Percentiles rank a stretch among this genome's conserved stretches.
These are phyloP conservation scores for Mimumesa dahlbomi DNA, from an alignment of 2,888 invertebrate genomes.

Conservation along the genomic window DNA sequence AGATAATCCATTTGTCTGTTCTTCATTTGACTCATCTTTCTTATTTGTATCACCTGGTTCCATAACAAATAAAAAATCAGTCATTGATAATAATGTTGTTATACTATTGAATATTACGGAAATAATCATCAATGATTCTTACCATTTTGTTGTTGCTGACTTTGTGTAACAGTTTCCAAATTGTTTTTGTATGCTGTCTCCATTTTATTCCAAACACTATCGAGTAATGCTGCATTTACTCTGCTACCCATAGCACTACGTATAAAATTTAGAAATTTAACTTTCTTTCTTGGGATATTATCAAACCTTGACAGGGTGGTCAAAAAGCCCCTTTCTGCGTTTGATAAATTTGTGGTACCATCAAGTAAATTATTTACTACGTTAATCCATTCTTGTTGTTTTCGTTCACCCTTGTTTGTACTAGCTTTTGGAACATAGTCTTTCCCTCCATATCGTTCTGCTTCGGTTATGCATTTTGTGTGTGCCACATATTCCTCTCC, in stretches of 20 bases:
- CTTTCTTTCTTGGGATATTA: conserved; percentile 93
- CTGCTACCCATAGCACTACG: conserved; percentile 83
- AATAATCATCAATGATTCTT: conserved; percentile 6
- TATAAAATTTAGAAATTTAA: conserved; percentile 90
- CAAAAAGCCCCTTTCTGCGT: conserved; percentile 84
- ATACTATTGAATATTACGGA: not conserved
- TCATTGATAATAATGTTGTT: not conserved
- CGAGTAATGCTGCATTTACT: conserved; percentile 83
- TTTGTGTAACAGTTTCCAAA: conserved; percentile 13
- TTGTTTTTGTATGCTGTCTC: conserved; percentile 74
- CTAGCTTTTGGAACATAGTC: conserved; percentile 86
- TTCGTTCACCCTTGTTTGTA: conserved; percentile 91
- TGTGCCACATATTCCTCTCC: conserved; percentile 84
- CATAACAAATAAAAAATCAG: not conserved
- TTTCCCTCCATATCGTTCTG: conserved; percentile 93
- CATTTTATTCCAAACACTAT: conserved; percentile 85
- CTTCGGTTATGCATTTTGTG: conserved; percentile 86
- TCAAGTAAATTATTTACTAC: conserved; percentile 86
- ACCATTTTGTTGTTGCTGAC: conserved; percentile 29
- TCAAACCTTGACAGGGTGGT: conserved; percentile 86
- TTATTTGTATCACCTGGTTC: conserved; percentile 10
- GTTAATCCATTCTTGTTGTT: conserved; percentile 92
- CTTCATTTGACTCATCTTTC: conserved; percentile 1
- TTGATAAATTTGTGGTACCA: conserved; percentile 82
- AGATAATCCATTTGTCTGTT: conserved; percentile 3